Base-by-base conservation (phyloP, 1,140 invertebrate species). In the Ceratosolen solmsi region DNA sequence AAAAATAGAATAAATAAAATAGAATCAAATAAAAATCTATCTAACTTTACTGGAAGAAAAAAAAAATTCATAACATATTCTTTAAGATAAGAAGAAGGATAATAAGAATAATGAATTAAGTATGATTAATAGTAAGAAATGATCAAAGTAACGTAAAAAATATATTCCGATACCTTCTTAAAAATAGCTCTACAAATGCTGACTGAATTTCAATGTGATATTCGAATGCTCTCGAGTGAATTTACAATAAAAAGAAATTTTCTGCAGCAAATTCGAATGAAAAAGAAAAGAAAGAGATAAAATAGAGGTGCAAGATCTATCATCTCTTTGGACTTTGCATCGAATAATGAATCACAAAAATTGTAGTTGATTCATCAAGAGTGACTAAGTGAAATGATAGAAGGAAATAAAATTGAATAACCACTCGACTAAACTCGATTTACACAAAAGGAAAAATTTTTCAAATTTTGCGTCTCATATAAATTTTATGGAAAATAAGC, bases 391-490 rank as follows among this genome's bases (percentile, higher is more conserved):
- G 33, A 54, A 54, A 5, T 27, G 25, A 54, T 4, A 38, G 36
- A 58, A 38, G 30, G 30, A n/a, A n/a, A n/a, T n/a, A n/a, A n/a
- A n/a, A 77, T 63, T 49, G 17, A 49, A 77, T 27, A 22, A 20
- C 8, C 15, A 20, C 27, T n/a, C 41, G 25, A 63, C 63, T 36
- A 36, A 68, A 63, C 0, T 68, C 54, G 27, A 68, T 77, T 41
- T 78, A 17, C n/a, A 63, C 33, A 30, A 17, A n/a, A 30, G 56
- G n/a, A 46, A 65, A 60, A 33, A 33, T 49, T 77, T 22, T 58
- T 75, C 38, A 33, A 77, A 58, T 77, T 77, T 77, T 58, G n/a
- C n/a, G 30, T 46, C 27, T 27, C 30, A 46, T 73, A 13, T n/a
- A 33, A 54, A 36, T 58, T 75, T 56, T 58, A 41, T 41, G 38